Base-by-base conservation (phyloP, 1,140 invertebrate species). In the Drosophila varians region DNA sequence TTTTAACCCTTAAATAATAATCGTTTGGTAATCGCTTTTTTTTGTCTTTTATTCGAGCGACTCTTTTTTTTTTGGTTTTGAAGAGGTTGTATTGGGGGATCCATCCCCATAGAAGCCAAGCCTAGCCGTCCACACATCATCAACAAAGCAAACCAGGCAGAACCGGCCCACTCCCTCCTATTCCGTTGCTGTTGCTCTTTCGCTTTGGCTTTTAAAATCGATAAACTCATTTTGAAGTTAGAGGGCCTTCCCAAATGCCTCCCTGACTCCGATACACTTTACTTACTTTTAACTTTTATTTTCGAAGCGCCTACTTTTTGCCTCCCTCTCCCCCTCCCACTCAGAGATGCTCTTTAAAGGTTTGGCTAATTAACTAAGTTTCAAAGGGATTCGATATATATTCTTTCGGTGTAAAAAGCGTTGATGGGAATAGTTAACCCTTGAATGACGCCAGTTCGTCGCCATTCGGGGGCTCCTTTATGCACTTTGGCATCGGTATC, bases 201-300 rank as follows among this genome's bases (percentile, higher is more conserved):
- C 45, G 40, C 46, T 60, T 69, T 66, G 82, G 48, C 76, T 70
- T 89, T 73, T 66, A 89, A 89, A 89, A 89, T 89, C 86, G 86
- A 89, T 89, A 89, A 89, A 89, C 84, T 84, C 82, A 87, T 87
- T 87, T 87, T 87, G 82, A 87, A 87, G 82, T 87, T 83, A n/a
- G n/a, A n/a, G n/a, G n/a, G n/a, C n/a, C n/a, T n/a, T n/a, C n/a
- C n/a, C n/a, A n/a, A n/a, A n/a, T n/a, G n/a, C n/a, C n/a, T n/a
- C n/a, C n/a, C n/a, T 14, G 2, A 11, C 26, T 52, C 23, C 23
- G 12, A 38, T 48, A 55, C 36, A 64, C 56, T 72, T 54, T 86
- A 57, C 72, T 73, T 87, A 86, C 80, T 86, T 77, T 86, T 87
- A 70, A 86, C 80, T 86, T 77, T 86, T 87, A 70, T 86, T 86